Conservation (phyloP, 2,113 vertebrate species). For the Macquaria australasica region DNA sequence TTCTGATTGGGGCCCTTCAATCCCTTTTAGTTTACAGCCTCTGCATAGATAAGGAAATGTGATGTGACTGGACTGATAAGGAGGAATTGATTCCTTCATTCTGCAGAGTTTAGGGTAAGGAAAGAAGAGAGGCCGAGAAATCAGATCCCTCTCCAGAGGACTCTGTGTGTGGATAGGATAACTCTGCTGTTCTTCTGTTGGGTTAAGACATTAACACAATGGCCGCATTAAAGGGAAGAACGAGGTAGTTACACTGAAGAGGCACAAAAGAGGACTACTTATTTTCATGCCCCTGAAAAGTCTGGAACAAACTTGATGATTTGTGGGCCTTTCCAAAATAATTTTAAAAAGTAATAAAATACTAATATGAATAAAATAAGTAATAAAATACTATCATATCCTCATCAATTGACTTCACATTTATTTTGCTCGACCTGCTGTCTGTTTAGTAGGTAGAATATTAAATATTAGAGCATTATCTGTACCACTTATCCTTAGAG, state of each 20-base stretch:
- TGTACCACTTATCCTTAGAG: no score
- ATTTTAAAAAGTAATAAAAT: not conserved
- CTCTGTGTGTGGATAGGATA: not conserved
- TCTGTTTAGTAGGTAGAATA: not conserved
- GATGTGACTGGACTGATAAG: conserved; percentile 71
- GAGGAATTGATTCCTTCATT: conserved; percentile 57
- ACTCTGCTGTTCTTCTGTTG: not conserved
- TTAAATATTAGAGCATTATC: no score
- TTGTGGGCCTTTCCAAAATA: not conserved
- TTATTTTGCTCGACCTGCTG: not conserved
- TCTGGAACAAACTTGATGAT: not conserved
- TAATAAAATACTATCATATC: not conserved
- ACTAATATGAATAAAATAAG: no score
- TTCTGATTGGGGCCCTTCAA: conserved; percentile 34
- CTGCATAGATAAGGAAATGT: conserved; percentile 59
- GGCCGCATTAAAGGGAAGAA: not conserved
- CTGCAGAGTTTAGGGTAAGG: conserved; percentile 45
- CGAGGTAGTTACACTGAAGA: not conserved
- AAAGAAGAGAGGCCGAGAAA: conserved; percentile 52
- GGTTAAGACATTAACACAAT: conserved; percentile 1
- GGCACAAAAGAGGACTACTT: not conserved
- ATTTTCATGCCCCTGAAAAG: not conserved
- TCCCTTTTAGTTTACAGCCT: conserved; percentile 29
- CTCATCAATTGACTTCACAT: not conserved
- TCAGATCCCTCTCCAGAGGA: conserved; percentile 50